Base-by-base conservation (phyloP, 2,797 vertebrate genomes). In the Megalops cyprinoides region DNA sequence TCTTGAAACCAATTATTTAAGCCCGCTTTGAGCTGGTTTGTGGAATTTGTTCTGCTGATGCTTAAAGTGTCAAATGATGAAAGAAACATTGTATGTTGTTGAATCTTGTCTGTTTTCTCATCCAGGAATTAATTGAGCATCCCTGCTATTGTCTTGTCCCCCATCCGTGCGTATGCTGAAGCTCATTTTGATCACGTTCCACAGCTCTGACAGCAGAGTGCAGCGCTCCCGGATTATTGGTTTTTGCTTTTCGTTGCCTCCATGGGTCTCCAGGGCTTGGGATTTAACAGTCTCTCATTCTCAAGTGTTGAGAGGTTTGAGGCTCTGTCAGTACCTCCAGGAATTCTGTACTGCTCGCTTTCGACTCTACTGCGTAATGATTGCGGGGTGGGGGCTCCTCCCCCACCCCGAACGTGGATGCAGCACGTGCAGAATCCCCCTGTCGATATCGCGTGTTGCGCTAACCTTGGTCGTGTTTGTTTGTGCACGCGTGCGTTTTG, bases 401-500 rank as follows among this genome's bases (percentile, higher is more conserved):
- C 23, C 1, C 23, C 42, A n/a, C 34, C 46, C 48, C 8, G 12
- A 58, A 37, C 12, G 55, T 77, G 76, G 44, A 44, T 9, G 39
- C 28, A 62, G 39, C 69, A 73, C 28, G 25, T 79, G 76, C 58
- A 18, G 28, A 60, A 28, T 28, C 14, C 44, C 56, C 28, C 9
- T 23, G 28, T 49, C 7, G 15, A 53, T 25, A 25, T 37, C 58
- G 65, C n/a, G 8, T 39, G 6, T 60, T 46, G 23, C 37, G 42
- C 20, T 20, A 37, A 34, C 62, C 37, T 15, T 44, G 18, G 55
- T 31, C 8, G 25, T 79, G 39, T n/a, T 37, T 31, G n/a, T 79
- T 69, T 55, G 58, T 49, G 58, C n/a, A 14, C 25, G 58, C 77
- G 74, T 55, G 51, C 77, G 49, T 44, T 44, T 80, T 65, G 85